Conservation (phyloP, 2,888 invertebrate genomes). For the Cheilosia scutellata region DNA sequence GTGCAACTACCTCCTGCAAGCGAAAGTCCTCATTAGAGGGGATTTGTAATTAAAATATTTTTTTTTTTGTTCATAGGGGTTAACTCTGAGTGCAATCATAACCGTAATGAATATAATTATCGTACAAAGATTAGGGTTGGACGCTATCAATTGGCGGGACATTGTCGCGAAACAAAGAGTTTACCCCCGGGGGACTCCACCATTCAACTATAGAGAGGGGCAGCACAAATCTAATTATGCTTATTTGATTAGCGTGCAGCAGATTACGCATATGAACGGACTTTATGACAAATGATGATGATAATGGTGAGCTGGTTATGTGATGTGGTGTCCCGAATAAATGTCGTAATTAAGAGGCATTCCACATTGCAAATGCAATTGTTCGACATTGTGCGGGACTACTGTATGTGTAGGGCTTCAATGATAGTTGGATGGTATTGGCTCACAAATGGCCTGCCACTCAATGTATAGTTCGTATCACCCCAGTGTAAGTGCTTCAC, state of each 20-base stretch:
- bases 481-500: neutral
- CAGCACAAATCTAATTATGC: slow-evolving; percentile 57
- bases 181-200: neutral
- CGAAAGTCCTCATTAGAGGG: neutral
- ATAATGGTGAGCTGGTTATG: slow-evolving; percentile 17
- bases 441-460: slow-evolving; percentile 13
- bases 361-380: neutral
- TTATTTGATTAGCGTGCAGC: slow-evolving; percentile 68
- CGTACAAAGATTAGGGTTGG: slow-evolving; percentile 36
- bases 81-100: slow-evolving; percentile 33
- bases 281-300: slow-evolving; percentile 59
- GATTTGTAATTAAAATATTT: slow-evolving; percentile 29
- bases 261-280: slow-evolving; percentile 27
- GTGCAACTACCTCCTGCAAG: neutral
- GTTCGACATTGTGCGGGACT: neutral
- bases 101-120: slow-evolving; percentile 48
- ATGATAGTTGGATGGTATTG: neutral
- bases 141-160: neutral
- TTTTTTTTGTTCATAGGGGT: slow-evolving; percentile 19
- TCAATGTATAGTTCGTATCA: neutral
- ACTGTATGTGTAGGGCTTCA: slow-evolving; percentile 34
- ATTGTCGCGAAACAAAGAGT: too few species aligned
- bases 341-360: slow-evolving; percentile 22
- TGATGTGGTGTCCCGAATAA: slow-evolving; percentile 3
- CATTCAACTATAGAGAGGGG: neutral